Percentiles rank a stretch among this genome's conserved stretches.
Evolutionary conservation across 1,140 invertebrate genomes (phyloP).

Genomic region (Helicorthomorpha holstii): DNA sequence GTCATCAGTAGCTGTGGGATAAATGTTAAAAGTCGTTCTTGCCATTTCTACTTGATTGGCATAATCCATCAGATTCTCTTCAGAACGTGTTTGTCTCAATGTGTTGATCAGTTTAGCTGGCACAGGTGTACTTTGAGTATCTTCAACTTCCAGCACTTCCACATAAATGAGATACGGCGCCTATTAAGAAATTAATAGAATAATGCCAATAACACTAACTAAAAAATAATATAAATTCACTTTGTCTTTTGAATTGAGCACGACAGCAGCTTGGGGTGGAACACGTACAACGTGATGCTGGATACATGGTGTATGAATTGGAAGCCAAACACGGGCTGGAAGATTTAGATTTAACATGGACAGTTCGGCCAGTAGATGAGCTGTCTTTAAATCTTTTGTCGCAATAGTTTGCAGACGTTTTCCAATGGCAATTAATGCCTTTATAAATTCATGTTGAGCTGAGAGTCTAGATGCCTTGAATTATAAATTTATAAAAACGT

Average conservation of each 20-base stretch:
- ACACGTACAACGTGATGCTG: conserved; percentile 76
- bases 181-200: conserved; percentile 26
- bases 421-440: conserved; percentile 72
- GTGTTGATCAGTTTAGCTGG: conserved; percentile 60
- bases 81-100: conserved; percentile 76
- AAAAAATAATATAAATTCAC: conserved; percentile 27
- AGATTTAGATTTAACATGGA: conserved; percentile 88
- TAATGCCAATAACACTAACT: conserved; percentile 1
- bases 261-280: conserved; percentile 83
- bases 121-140: conserved; percentile 57
- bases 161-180: conserved; percentile 96
- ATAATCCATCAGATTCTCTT: conserved; percentile 59
- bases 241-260: conserved; percentile 98
- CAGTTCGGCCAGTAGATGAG: conserved; percentile 75
- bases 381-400: conserved; percentile 86
- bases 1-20: conserved; percentile 30
- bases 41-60: conserved; percentile 19
- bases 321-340: conserved; percentile 92
- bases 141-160: conserved; percentile 83
- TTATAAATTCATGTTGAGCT: conserved; percentile 70
- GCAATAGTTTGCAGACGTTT: conserved; percentile 71
- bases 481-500: not conserved
- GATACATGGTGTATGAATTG: conserved; percentile 44
- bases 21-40: conserved; percentile 16
- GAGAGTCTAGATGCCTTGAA: conserved; percentile 55